Percentiles rank a stretch among this genome's conserved stretches.
Evolutionary conservation across 2,797 vertebrate genomes (phyloP).

Genomic region (Hozukius guyotensis): DNA sequence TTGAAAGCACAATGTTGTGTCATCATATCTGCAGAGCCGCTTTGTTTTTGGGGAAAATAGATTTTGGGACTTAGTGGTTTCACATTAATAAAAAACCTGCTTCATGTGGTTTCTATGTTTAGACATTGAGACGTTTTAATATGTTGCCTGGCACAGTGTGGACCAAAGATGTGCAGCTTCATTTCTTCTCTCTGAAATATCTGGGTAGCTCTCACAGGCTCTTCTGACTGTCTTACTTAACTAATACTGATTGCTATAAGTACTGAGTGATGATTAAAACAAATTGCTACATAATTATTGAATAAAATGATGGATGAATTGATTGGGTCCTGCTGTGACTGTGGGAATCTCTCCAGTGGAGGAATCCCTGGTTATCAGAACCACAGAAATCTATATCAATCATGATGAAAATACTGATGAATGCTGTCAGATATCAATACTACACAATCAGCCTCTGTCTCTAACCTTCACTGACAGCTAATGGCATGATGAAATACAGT

Average conservation of each 20-base stretch:
- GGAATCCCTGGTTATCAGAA: neutral
- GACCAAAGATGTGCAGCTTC: neutral
- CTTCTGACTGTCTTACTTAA: neutral
- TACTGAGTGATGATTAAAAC: neutral
- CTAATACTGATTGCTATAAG: neutral
- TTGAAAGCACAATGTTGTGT: neutral
- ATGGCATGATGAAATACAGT: constrained; percentile 33
- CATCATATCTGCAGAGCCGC: neutral
- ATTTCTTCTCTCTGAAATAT: neutral
- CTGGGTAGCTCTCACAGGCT: neutral
- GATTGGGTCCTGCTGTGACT: neutral
- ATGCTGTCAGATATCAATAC: neutral
- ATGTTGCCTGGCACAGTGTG: neutral
- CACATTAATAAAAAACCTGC: constrained; percentile 21
- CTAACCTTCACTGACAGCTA: constrained; percentile 10
- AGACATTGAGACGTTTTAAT: constrained; percentile 28
- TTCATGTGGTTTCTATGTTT: constrained; percentile 33
- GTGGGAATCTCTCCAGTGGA: neutral
- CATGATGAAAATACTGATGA: constrained; percentile 3
- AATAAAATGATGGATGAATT: neutral
- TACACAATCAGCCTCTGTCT: constrained; percentile 11
- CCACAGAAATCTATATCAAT: neutral
- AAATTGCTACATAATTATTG: neutral
- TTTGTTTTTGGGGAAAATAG: neutral
- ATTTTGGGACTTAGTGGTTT: constrained; percentile 42